These are phyloP conservation scores for Achroia grisella DNA, from an alignment of 1,140 invertebrate species.

Conservation along the genomic window DNA sequence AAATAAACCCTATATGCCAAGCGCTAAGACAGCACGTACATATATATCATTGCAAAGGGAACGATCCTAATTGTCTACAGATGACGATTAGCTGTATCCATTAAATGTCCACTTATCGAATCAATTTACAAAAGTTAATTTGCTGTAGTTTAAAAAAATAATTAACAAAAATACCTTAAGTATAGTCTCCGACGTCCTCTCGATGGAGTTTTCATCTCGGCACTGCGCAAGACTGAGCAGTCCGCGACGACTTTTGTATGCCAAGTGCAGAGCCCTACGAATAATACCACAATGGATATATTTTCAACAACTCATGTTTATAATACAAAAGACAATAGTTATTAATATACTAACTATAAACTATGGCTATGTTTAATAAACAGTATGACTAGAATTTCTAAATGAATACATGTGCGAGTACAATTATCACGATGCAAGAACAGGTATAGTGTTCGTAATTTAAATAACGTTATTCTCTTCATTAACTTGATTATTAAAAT, in stretches of 20 bases:
- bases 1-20: too few relatives aligned
- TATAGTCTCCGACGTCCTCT: conserved; percentile 53
- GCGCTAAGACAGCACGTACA: too few relatives aligned
- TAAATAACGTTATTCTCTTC: too few relatives aligned
- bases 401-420: conserved; percentile 24
- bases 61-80: too few relatives aligned
- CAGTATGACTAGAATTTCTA: conserved; percentile 52
- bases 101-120: too few relatives aligned
- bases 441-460: too few relatives aligned
- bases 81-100: too few relatives aligned
- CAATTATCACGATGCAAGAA: conserved; percentile 16
- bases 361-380: conserved; percentile 58
- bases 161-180: conserved; percentile 44
- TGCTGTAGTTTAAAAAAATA: too few relatives aligned
- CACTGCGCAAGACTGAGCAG: conserved; percentile 55
- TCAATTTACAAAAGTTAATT: too few relatives aligned
- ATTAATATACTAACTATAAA: conserved; percentile 61
- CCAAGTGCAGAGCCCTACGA: conserved; percentile 55
- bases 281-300: conserved; percentile 45
- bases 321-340: conserved; percentile 49
- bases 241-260: conserved; percentile 65
- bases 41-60: too few relatives aligned
- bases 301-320: conserved; percentile 45
- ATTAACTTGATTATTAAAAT: too few relatives aligned
- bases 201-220: conserved; percentile 39